These are phyloP conservation scores for Lasioglossum malachurum DNA, from an alignment of 2,888 invertebrate genomes.

Conservation along the genomic window DNA sequence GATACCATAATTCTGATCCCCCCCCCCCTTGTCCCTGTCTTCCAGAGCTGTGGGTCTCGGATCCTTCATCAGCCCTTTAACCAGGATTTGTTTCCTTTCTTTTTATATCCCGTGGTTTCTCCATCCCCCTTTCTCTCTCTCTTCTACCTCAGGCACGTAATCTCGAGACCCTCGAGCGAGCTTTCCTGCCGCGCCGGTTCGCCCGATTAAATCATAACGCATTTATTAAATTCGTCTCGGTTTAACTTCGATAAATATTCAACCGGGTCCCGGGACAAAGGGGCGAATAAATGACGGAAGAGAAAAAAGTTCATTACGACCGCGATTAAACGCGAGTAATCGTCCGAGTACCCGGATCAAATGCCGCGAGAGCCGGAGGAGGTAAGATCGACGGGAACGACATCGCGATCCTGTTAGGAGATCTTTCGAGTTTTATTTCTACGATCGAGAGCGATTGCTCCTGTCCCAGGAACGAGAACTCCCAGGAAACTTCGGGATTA, in stretches of 20 bases:
- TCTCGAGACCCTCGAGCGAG: constrained; percentile 51
- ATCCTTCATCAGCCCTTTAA: constrained; percentile 59
- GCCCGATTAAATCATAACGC: constrained; percentile 75
- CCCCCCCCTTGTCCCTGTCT: background rate
- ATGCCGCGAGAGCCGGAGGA: background rate
- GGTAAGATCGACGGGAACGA: background rate
- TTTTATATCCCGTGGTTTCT: constrained; percentile 29
- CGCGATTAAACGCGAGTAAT: constrained; percentile 20
- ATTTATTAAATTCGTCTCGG: constrained; percentile 76
- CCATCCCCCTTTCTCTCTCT: background rate
- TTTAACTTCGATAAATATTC: constrained; percentile 72
- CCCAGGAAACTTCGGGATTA: background rate
- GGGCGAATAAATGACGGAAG: constrained; percentile 13
- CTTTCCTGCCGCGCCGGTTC: constrained; percentile 34
- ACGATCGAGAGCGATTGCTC: constrained; percentile 6
- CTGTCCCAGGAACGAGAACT: background rate
- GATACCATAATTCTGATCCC: constrained; percentile 29
- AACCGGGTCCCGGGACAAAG: constrained; percentile 36
- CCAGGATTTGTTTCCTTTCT: constrained; percentile 49
- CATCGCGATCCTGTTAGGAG: constrained; percentile 17
- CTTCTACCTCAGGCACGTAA: constrained; percentile 37
- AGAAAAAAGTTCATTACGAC: constrained; percentile 37
- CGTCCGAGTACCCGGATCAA: background rate
- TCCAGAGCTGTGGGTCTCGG: background rate
- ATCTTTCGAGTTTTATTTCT: constrained; percentile 1